These are phyloP conservation scores for Phylloscopus trochiloides DNA, from an alignment of 2,113 vertebrate genomes.

Conservation along the genomic window DNA sequence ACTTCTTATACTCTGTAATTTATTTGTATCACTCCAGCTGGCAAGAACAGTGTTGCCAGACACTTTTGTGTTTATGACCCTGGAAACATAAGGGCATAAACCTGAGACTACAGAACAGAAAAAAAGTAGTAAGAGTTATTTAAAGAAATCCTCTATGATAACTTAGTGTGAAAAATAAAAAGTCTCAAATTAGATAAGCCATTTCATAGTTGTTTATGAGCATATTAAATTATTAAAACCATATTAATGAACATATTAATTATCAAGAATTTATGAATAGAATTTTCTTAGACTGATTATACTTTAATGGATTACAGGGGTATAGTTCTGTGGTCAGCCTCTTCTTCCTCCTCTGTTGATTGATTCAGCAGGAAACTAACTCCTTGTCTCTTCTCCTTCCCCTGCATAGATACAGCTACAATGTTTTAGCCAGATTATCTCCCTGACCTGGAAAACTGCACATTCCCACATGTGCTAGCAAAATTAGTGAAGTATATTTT, in stretches of 20 bases:
- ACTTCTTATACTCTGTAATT: background rate
- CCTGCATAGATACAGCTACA: background rate
- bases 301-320: background rate
- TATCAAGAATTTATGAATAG: background rate
- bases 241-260: background rate
- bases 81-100: background rate
- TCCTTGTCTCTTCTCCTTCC: background rate
- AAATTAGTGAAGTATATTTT: background rate
- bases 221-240: background rate
- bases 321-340: background rate
- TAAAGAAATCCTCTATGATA: background rate
- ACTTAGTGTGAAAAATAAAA: background rate
- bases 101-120: background rate
- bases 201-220: background rate
- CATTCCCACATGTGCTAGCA: fast-evolving
- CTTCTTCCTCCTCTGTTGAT: background rate
- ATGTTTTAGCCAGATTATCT: background rate
- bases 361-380: background rate
- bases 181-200: background rate
- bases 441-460: background rate
- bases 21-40: background rate
- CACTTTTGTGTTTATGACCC: background rate
- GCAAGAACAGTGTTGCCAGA: background rate
- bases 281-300: background rate
- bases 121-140: background rate